A percentile compares a stretch with the other conserved stretches of the same genome.
phyloP scores from a whole-genome alignment of 2,888 invertebrate genomes.

The Orchesella flavescens region DNA sequence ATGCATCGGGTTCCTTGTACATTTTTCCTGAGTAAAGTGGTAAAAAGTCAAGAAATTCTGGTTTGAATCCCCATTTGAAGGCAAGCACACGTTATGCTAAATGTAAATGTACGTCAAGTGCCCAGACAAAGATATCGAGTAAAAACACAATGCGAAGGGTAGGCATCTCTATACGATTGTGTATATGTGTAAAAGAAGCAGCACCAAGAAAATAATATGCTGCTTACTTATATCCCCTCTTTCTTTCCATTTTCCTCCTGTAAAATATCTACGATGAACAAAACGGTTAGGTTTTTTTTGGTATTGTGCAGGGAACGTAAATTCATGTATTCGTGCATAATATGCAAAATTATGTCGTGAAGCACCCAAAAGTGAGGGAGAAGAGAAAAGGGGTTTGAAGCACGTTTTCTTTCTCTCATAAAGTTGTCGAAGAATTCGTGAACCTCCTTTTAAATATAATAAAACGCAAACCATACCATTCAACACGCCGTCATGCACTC shows the following conservation, averaged over 20 bases:
- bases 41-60: constrained; percentile 32
- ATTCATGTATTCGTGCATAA: background rate
- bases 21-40: background rate
- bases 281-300: no score
- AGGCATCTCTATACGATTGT: no score
- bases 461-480: constrained; percentile 6
- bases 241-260: no score
- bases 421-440: constrained; percentile 17
- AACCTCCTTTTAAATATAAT: constrained; percentile 11
- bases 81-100: constrained; percentile 9
- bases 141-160: no score
- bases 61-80: background rate
- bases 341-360: constrained; percentile 26
- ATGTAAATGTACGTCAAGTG: constrained; percentile 26
- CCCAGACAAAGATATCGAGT: no score
- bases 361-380: background rate
- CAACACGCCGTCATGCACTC: constrained; percentile 2
- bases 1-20: background rate
- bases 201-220: no score
- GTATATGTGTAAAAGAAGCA: no score
- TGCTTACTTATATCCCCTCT: no score
- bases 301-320: no score
- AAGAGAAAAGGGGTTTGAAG: constrained; percentile 13
- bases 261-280: no score
- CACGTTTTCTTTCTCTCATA: constrained; percentile 18